A percentile compares a stretch with the other conserved stretches of the same genome.
phyloP scores from a whole-genome alignment of 1,140 invertebrate genomes.

The Ruditapes philippinarum region DNA sequence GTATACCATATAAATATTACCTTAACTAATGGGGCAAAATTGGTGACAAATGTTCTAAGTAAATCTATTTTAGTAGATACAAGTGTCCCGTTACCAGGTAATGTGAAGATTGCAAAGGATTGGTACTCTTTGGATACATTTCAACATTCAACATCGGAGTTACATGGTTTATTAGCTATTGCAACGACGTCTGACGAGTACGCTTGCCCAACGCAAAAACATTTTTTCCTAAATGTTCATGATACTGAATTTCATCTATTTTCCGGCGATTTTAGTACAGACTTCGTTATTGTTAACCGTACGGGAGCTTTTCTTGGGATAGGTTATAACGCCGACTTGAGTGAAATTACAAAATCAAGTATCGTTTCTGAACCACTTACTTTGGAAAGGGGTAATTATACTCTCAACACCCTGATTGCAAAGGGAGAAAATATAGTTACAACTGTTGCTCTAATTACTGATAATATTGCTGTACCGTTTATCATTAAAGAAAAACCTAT shows the following conservation, averaged over 20 bases:
- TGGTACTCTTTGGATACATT: conserved; percentile 18
- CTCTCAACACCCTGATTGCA: neutral
- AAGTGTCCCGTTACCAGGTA: neutral
- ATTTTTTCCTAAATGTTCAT: neutral
- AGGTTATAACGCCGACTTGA: conserved; percentile 43
- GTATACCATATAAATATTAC: conserved; percentile 28
- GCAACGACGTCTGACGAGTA: conserved; percentile 1
- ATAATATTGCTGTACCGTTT: conserved; percentile 20
- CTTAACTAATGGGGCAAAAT: conserved; percentile 41
- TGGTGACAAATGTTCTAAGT: neutral
- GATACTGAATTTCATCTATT: neutral
- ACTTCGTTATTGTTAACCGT: conserved; percentile 9
- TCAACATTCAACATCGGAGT: conserved; percentile 2
- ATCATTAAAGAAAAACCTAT: conserved; percentile 8
- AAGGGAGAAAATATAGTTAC: conserved; percentile 19
- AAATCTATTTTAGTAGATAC: conserved; percentile 25
- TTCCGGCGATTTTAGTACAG: conserved; percentile 16
- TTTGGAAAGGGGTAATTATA: conserved; percentile 35
- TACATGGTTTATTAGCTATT: conserved; percentile 15
- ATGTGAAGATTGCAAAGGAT: conserved; percentile 24
- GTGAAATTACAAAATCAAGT: conserved; percentile 2
- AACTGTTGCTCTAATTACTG: conserved; percentile 28
- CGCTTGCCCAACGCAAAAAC: conserved; percentile 18
- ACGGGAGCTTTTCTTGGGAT: conserved; percentile 37
- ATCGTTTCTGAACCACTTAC: neutral